Evolutionary conservation across 2,113 vertebrate genomes (phyloP).

Genomic region (Abramis brama): DNA sequence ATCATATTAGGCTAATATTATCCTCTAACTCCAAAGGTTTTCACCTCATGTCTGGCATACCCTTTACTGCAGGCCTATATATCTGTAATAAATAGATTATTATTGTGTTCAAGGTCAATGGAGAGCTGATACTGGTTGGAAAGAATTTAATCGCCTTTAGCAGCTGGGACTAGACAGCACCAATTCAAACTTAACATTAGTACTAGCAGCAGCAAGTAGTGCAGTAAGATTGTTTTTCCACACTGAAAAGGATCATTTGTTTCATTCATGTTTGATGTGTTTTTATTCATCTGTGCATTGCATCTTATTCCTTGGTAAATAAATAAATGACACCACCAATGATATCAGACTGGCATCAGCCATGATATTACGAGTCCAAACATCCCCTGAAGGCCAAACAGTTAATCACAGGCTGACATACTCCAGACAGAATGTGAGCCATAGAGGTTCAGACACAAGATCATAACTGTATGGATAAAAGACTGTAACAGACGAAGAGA

Average conservation of each 20-base stretch:
- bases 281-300: background rate
- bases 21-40: background rate
- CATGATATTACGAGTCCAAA: conserved; percentile 6
- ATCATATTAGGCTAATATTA: background rate
- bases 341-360: conserved; percentile 15
- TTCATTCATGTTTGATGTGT: background rate
- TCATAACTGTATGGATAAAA: background rate
- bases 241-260: background rate
- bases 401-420: background rate
- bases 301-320: background rate
- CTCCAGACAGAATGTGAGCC: conserved; percentile 3
- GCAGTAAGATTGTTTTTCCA: background rate
- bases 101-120: background rate
- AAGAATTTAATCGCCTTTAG: background rate
- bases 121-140: background rate
- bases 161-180: background rate
- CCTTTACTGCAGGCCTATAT: background rate
- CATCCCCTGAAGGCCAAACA: conserved; percentile 5
- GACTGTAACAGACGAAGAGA: background rate
- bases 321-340: conserved; percentile 5
- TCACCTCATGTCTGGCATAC: conserved; percentile 3
- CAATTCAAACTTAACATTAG: background rate
- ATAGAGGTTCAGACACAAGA: background rate
- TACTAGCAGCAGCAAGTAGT: too few species aligned
- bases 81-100: background rate